Conservation (phyloP, 2,888 invertebrate genomes). For the Dolichomitus sp. region DNA sequence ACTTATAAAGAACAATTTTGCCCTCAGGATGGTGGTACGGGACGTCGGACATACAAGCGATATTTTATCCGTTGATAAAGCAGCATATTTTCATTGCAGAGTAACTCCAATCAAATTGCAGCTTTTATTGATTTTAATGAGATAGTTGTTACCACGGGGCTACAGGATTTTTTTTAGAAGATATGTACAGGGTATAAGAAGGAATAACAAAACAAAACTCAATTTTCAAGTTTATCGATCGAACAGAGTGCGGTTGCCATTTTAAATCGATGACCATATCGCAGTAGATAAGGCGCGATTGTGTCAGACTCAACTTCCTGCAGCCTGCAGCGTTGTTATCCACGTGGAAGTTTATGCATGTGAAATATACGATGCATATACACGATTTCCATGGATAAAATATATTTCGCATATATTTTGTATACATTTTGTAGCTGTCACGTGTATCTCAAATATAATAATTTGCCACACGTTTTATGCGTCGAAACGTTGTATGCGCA, state of each 20-base stretch:
- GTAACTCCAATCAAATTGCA: too few relatives aligned
- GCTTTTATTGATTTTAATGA: not conserved
- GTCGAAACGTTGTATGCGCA: too few relatives aligned
- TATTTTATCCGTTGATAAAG: slow-evolving; percentile 47
- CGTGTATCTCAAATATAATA: too few relatives aligned
- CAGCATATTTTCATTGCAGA: not conserved
- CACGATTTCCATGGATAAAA: too few relatives aligned
- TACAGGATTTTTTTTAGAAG: too few relatives aligned
- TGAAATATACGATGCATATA: too few relatives aligned
- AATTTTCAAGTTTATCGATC: not conserved
- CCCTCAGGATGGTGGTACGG: slow-evolving; percentile 48
- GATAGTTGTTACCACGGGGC: too few relatives aligned
- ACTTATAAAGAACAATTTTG: slow-evolving; percentile 4
- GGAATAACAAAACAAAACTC: not conserved
- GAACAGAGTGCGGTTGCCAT: not conserved
- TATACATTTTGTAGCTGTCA: too few relatives aligned
- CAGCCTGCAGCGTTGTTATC: not conserved
- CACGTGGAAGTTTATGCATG: not conserved
- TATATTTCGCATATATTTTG: too few relatives aligned
- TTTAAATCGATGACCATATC: not conserved
- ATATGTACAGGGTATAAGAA: too few relatives aligned
- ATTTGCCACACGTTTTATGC: too few relatives aligned
- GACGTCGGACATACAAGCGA: slow-evolving; percentile 4
- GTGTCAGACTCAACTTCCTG: not conserved
- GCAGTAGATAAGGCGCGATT: slow-evolving; percentile 2